These are phyloP conservation scores for Synchiropus splendidus DNA, from an alignment of 2,113 vertebrate species.

Conservation along the genomic window DNA sequence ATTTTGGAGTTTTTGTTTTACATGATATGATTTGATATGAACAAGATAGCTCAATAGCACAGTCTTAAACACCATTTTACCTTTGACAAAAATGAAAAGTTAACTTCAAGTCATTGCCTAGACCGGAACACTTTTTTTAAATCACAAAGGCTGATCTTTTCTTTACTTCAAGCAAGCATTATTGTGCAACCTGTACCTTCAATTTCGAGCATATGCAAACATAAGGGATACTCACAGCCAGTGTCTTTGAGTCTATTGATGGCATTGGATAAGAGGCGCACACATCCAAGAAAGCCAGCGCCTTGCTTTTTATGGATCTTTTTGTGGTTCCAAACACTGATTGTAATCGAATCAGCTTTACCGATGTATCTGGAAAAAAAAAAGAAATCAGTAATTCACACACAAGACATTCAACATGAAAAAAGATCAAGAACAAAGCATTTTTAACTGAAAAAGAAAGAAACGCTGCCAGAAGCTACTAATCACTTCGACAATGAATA, in stretches of 20 bases:
- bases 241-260: slow-evolving; percentile 98
- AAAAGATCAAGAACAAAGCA: no score
- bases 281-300: slow-evolving; percentile 94
- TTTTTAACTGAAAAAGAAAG: no score
- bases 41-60: slow-evolving; percentile 80
- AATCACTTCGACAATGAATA: no score
- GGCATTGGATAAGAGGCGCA: slow-evolving; percentile 92
- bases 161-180: no score
- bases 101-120: no score
- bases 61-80: slow-evolving; percentile 95
- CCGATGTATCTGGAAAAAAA: slow-evolving; percentile 81
- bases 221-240: slow-evolving; percentile 79
- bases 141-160: no score
- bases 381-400: not conserved
- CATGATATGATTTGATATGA: slow-evolving; percentile 99
- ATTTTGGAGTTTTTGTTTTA: no score
- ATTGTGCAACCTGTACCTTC: slow-evolving; percentile 8
- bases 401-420: no score
- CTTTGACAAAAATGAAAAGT: slow-evolving; percentile 54
- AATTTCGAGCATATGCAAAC: not conserved
- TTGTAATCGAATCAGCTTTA: slow-evolving; percentile 96
- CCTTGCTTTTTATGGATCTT: slow-evolving; percentile 99
- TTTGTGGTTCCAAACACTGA: slow-evolving; percentile 99
- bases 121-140: no score
- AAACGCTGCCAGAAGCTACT: no score